Percentiles rank a stretch among this genome's conserved stretches.
These are phyloP conservation scores for Leptarthrus brevirostris DNA, from an alignment of 2,888 invertebrate genomes.

Conservation along the genomic window DNA sequence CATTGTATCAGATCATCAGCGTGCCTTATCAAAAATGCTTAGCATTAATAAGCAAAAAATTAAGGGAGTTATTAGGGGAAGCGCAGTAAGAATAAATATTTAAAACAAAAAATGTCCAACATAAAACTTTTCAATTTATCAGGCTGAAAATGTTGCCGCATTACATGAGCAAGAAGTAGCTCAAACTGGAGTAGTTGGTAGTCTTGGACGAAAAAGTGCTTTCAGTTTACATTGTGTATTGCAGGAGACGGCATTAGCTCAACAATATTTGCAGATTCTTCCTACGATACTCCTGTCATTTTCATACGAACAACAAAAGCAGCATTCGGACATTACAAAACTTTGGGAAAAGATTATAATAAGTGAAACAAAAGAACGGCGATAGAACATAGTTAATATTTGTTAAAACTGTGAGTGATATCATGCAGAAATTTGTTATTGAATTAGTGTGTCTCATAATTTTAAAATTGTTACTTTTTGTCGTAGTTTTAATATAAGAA, in stretches of 20 bases:
- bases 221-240: slow-evolving; percentile 74
- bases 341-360: slow-evolving; percentile 57
- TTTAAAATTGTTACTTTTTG: no score
- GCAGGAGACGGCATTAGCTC: slow-evolving; percentile 73
- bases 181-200: slow-evolving; percentile 73
- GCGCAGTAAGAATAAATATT: slow-evolving; percentile 67
- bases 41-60: slow-evolving; percentile 73
- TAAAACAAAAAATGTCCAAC: background rate
- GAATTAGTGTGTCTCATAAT: no score
- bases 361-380: slow-evolving; percentile 54
- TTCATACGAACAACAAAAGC: slow-evolving; percentile 64
- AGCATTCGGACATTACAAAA: slow-evolving; percentile 54
- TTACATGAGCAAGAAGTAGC: slow-evolving; percentile 73
- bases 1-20: slow-evolving; percentile 73
- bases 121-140: slow-evolving; percentile 45
- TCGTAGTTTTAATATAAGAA: no score
- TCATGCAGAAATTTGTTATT: no score
- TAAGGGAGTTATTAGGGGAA: slow-evolving; percentile 73
- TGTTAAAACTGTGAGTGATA: no score
- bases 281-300: slow-evolving; percentile 71
- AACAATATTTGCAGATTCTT: slow-evolving; percentile 72
- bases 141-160: slow-evolving; percentile 73
- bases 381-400: background rate
- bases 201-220: slow-evolving; percentile 72
- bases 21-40: slow-evolving; percentile 72